Percentiles rank a stretch among this genome's conserved stretches.
Conservation (phyloP, 2,797 vertebrate species). For the Tenualosa ilisha region DNA sequence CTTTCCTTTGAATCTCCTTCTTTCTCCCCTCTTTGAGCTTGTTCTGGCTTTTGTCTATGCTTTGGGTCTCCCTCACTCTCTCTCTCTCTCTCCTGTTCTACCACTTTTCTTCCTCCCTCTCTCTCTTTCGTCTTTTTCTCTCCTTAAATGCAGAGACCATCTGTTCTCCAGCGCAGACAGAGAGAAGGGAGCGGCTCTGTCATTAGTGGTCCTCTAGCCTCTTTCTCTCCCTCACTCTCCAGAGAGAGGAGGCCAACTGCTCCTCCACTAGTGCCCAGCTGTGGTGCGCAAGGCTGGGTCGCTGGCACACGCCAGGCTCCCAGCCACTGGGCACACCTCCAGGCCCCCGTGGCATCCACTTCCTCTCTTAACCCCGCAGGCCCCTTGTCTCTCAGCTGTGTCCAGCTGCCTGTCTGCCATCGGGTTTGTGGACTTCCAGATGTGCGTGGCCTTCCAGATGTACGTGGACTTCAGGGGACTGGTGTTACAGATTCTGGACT, state of each 20-base stretch:
- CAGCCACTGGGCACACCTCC: background rate
- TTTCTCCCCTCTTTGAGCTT: background rate
- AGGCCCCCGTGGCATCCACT: background rate
- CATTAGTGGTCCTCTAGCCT: background rate
- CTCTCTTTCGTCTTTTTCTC: background rate
- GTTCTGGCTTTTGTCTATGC: background rate
- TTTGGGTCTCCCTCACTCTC: background rate
- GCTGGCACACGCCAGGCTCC: background rate
- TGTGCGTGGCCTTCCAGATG: background rate
- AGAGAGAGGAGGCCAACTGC: background rate
- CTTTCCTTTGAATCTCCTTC: background rate
- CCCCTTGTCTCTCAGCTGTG: background rate
- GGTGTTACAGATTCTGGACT: background rate
- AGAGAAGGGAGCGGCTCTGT: background rate
- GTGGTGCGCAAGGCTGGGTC: background rate
- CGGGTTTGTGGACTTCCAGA: background rate
- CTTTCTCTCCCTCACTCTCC: background rate
- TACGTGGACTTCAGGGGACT: background rate
- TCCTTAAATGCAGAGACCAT: background rate
- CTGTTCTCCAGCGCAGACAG: background rate
- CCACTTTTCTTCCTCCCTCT: background rate
- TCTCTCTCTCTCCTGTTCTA: background rate
- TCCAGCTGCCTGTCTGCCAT: background rate
- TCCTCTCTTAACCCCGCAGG: background rate
- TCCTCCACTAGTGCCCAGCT: background rate